Conservation (phyloP, 1,140 invertebrate species). For the Drosophila aff. region DNA sequence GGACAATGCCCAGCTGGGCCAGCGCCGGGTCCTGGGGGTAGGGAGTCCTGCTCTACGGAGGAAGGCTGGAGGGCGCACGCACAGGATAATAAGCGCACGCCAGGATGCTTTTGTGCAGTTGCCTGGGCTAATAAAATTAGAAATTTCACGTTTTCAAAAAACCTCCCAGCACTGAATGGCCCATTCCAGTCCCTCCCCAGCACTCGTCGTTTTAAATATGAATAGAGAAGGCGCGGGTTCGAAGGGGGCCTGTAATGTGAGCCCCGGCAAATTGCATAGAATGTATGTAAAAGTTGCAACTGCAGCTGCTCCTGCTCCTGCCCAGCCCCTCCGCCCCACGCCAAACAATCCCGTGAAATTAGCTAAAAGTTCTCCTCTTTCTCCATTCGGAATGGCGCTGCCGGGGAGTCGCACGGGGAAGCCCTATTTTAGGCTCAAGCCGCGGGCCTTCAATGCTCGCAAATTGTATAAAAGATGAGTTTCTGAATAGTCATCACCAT, state of each 20-base stretch:
- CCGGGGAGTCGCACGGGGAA: conserved; percentile 20
- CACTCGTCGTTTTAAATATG: conserved; percentile 65
- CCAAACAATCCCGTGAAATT: conserved; percentile 78
- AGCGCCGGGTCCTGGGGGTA: conserved; percentile 12
- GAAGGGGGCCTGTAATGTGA: conserved; percentile 58
- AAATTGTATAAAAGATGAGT: conserved; percentile 74
- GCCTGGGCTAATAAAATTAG: conserved; percentile 78
- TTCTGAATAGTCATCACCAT: conserved; percentile 51
- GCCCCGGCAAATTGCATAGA: conserved; percentile 73
- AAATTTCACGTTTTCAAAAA: conserved; percentile 81
- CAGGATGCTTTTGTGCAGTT: conserved; percentile 76
- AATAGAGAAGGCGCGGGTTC: conserved; percentile 30
- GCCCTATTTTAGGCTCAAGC: conserved; percentile 76
- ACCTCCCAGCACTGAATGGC: conserved; percentile 55
- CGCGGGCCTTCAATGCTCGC: conserved; percentile 71
- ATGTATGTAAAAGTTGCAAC: conserved; percentile 78
- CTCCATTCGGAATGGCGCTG: conserved; percentile 13
- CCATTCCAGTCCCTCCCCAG: background rate
- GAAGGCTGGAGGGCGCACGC: conserved; percentile 42
- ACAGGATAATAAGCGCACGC: conserved; percentile 81
- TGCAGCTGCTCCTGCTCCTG: conserved; percentile 61
- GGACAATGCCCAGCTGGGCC: conserved; percentile 72
- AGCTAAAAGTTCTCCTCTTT: conserved; percentile 71
- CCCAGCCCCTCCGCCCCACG: conserved; percentile 13
- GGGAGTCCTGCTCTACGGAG: background rate